These are phyloP conservation scores for Eupithecia pulchellata DNA, from an alignment of 2,888 invertebrate genomes.

Conservation along the genomic window DNA sequence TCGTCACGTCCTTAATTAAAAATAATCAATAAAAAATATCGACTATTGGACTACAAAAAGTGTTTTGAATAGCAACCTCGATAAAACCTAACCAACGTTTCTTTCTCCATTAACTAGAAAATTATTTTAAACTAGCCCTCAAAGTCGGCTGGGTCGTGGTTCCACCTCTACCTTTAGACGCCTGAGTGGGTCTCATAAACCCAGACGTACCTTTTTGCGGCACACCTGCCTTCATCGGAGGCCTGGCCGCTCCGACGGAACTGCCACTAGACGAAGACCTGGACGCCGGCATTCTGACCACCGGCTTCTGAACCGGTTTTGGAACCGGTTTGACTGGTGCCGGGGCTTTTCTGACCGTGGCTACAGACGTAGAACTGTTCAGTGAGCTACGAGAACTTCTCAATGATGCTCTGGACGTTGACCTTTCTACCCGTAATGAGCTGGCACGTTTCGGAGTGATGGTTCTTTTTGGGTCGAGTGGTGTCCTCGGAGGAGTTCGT, in stretches of 20 bases:
- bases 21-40: conserved; percentile 12
- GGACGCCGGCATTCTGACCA: conserved; percentile 76
- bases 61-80: background rate
- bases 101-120: background rate
- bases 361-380: conserved; percentile 92
- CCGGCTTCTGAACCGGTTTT: conserved; percentile 78
- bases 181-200: conserved; percentile 95
- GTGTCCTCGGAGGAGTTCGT: conserved; percentile 70
- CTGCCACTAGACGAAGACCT: conserved; percentile 80
- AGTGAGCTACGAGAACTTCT: conserved; percentile 93
- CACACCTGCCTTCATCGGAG: conserved; percentile 64
- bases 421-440: conserved; percentile 89
- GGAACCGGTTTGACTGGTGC: conserved; percentile 72
- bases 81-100: background rate
- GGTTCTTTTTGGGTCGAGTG: conserved; percentile 65
- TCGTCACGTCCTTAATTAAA: background rate
- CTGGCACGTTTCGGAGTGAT: conserved; percentile 67
- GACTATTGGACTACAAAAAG: conserved; percentile 12
- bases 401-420: conserved; percentile 91
- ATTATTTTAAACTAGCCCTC: conserved; percentile 70
- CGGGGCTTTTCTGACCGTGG: conserved; percentile 91
- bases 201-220: conserved; percentile 78
- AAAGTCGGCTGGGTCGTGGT: conserved; percentile 62
- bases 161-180: conserved; percentile 90
- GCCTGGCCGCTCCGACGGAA: conserved; percentile 80